Base-by-base conservation (phyloP, 1,140 invertebrate species). In the Akabosia matsudoensis region DNA sequence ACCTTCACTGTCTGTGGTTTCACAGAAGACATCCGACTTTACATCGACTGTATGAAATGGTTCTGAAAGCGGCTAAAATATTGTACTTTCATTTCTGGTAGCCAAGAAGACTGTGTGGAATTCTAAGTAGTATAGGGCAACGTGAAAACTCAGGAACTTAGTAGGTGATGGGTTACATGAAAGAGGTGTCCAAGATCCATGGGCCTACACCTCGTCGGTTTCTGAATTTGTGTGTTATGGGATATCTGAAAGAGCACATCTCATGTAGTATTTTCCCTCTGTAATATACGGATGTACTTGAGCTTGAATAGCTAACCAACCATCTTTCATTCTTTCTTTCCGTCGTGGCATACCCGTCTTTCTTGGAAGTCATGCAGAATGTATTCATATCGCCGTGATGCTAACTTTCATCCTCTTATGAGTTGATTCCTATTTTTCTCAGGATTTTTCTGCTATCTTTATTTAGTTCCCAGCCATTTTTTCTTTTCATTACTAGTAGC, bases 261-360 rank as follows among this genome's bases (percentile, higher is more conserved):
- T 45, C 37, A 45, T 61, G n/a, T 16, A 61, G 24, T n/a, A n/a
- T 61, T 61, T 61, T 45, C 37, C n/a, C 13, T 61, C 13, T 24
- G 54, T 61, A 45, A 61, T 67, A n/a, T 30, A 67, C 10, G 61
- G 2, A 31, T 67, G 61, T 67, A 30, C 61, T 67, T 67, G 61
- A 10, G 61, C 26, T 31, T 30, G 61, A 67, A 67, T 30, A 31
- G 31, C 61, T 67, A 67, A 61, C 54, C 54, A 45, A 45, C 37
- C 37, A 24, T 61, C 54, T 67, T 31, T 67, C 61, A 30, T 31
- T 67, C 61, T 67, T 31, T 67, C 61, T 7, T 67, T 56, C 7
- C 37, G 7, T 18, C n/a, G n/a, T n/a, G 18, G 37, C 37, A 45
- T 45, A n/a, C n/a, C n/a, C n/a, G n/a, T n/a, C 18, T 45, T 45